These are phyloP conservation scores for Chrosomus eos DNA, from an alignment of 2,797 vertebrate species.

Conservation along the genomic window DNA sequence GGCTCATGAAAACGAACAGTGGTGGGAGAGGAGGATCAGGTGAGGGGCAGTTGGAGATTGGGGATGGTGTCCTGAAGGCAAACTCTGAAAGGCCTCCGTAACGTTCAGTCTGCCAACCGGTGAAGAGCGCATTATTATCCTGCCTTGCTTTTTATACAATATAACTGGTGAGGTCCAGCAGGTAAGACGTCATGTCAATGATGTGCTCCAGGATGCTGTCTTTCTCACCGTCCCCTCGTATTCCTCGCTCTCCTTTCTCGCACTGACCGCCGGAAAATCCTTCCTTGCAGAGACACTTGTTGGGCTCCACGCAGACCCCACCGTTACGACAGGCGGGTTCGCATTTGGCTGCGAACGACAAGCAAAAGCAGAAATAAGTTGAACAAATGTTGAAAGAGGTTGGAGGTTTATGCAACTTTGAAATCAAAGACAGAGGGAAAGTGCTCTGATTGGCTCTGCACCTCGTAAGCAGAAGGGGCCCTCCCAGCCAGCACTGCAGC, in stretches of 20 bases:
- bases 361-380: background rate
- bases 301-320: constrained; percentile 93
- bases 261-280: constrained; percentile 93
- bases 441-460: constrained; percentile 70
- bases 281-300: constrained; percentile 96
- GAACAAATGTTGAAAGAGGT: background rate
- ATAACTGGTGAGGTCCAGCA: constrained; percentile 97
- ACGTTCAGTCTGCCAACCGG: constrained; percentile 47
- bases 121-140: constrained; percentile 50
- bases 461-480: constrained; percentile 93
- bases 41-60: constrained; percentile 48
- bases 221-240: constrained; percentile 83
- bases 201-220: constrained; percentile 97
- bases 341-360: constrained; percentile 87
- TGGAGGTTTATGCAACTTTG: background rate
- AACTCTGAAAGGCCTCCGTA: constrained; percentile 48
- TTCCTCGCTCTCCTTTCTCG: constrained; percentile 91
- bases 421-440: background rate
- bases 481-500: constrained; percentile 96
- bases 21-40: constrained; percentile 43
- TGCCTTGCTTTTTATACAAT: constrained; percentile 88
- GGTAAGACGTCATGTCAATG: constrained; percentile 97
- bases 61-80: constrained; percentile 49
- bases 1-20: constrained; percentile 43
- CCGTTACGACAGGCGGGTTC: constrained; percentile 93